Percentiles rank a stretch among this genome's conserved stretches.
Evolutionary conservation across 2,888 invertebrate genomes (phyloP).

Genomic region (Volucella bombylans): DNA sequence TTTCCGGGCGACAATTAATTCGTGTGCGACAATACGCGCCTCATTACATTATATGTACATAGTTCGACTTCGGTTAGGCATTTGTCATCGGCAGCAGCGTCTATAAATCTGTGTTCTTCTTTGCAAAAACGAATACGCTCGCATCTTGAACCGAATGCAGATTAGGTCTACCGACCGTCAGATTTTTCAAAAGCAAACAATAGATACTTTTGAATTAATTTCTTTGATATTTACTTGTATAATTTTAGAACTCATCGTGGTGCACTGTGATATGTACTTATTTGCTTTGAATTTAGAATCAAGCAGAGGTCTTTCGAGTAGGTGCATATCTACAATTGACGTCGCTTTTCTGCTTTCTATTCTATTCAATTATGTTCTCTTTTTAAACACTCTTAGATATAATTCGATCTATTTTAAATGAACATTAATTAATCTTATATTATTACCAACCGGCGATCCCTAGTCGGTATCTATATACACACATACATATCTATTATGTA

Average conservation of each 20-base stretch:
- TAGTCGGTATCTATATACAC: not conserved
- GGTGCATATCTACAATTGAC: too few relatives aligned
- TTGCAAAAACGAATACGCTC: not conserved
- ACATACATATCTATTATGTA: not conserved
- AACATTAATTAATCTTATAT: slow-evolving; percentile 74
- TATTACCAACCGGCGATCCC: slow-evolving; percentile 53
- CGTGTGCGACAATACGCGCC: slow-evolving; percentile 56
- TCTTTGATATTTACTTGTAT: slow-evolving; percentile 24
- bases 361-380: not conserved
- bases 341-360: too few relatives aligned
- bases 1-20: slow-evolving; percentile 30
- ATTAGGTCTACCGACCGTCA: slow-evolving; percentile 14
- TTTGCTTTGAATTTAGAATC: slow-evolving; percentile 55
- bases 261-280: not conserved
- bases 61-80: slow-evolving; percentile 52
- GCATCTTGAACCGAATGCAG: slow-evolving; percentile 21
- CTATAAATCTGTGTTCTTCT: slow-evolving; percentile 12
- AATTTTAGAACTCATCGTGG: slow-evolving; percentile 59
- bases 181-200: slow-evolving; percentile 59
- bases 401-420: slow-evolving; percentile 73
- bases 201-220: slow-evolving; percentile 71
- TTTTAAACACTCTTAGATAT: slow-evolving; percentile 50
- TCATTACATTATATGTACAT: slow-evolving; percentile 64
- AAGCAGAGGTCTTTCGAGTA: slow-evolving; percentile 15
- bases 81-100: slow-evolving; percentile 69